These are phyloP conservation scores for Aspidoscelis tigris DNA, from an alignment of 2,113 vertebrate genomes.

Conservation along the genomic window DNA sequence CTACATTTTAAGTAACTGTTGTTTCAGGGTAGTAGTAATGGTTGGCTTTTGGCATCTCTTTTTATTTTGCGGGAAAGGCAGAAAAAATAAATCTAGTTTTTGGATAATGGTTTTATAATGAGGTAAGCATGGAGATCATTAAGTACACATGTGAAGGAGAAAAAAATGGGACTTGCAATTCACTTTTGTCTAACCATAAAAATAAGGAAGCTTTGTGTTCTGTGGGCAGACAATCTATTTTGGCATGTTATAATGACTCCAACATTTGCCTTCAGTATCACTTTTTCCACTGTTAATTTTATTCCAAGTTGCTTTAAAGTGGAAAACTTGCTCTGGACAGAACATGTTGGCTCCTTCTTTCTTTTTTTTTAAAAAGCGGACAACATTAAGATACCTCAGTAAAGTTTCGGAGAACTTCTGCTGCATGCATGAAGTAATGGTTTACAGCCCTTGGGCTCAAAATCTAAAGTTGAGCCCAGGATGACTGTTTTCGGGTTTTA, in stretches of 20 bases:
- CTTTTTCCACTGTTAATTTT: slow-evolving; percentile 31
- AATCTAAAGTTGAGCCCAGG: slow-evolving; percentile 4
- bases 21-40: not conserved
- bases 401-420: slow-evolving; percentile 45
- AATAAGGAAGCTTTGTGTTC: slow-evolving; percentile 35
- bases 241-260: not conserved
- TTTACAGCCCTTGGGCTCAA: not conserved
- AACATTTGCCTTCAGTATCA: not conserved
- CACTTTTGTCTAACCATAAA: slow-evolving; percentile 19
- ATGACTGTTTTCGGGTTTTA: not conserved
- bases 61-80: not conserved
- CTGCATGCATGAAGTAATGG: not conserved
- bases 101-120: slow-evolving; percentile 14
- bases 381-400: not conserved
- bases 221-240: slow-evolving; percentile 10
- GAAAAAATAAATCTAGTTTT: not conserved
- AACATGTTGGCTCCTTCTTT: slow-evolving; percentile 38
- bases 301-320: slow-evolving; percentile 40
- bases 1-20: not conserved
- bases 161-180: slow-evolving; percentile 22
- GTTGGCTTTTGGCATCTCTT: not conserved
- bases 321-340: slow-evolving; percentile 30
- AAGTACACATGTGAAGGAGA: not conserved
- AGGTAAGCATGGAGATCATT: not conserved
- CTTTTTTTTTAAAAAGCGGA: slow-evolving; percentile 26